Percentiles rank a stretch among this genome's conserved stretches.
These are phyloP conservation scores for Platysteira castanea DNA, from an alignment of 2,113 vertebrate genomes.

Conservation along the genomic window DNA sequence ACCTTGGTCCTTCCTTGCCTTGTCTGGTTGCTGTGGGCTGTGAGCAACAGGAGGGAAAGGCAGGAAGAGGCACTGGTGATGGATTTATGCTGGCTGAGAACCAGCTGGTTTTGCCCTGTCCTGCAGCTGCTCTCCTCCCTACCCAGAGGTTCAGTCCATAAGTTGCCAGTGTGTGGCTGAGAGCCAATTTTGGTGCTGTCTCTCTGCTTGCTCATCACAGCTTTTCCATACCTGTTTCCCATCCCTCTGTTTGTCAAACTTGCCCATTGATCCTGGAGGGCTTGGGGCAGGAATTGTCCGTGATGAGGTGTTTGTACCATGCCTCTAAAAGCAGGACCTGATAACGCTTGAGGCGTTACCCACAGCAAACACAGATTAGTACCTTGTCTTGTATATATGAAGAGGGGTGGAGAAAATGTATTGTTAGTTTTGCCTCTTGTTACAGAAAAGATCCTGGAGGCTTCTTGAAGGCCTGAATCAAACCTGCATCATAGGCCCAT, in stretches of 20 bases:
- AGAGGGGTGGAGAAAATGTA: neutral
- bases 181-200: neutral
- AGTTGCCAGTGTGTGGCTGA: neutral
- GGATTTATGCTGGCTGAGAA: neutral
- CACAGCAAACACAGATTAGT: neutral
- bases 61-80: neutral
- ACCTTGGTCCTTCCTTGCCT: accelerated
- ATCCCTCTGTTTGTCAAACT: neutral
- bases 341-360: neutral
- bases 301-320: neutral
- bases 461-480: neutral
- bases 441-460: neutral
- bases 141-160: neutral
- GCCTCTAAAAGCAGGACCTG: neutral
- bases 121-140: neutral
- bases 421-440: neutral
- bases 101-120: neutral
- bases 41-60: neutral
- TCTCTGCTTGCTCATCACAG: neutral
- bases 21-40: neutral
- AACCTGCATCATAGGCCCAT: neutral
- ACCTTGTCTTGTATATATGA: neutral
- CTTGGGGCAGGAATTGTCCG: neutral
- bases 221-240: neutral
- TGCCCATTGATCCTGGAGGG: neutral